Base-by-base conservation (phyloP, 2,797 vertebrate species). In the Pseudopleuronectes americanus region DNA sequence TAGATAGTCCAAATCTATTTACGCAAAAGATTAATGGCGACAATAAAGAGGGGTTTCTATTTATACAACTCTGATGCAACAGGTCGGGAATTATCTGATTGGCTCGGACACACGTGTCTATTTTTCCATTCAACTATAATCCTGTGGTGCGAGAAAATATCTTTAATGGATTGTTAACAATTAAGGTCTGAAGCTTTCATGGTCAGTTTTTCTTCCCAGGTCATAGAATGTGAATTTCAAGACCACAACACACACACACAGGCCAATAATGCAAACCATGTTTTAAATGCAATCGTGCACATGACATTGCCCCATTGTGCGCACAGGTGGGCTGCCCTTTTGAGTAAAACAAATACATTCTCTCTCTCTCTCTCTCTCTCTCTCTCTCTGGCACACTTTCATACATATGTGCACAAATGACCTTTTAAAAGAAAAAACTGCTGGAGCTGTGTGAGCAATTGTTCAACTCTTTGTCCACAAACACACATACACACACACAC, bases 91-190 rank as follows among this genome's bases (percentile, higher is more conserved):
- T 1, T 0, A 52, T 67, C 22, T 47, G 43, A 70, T 10, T 57
- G 71, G 60, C 28, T 53, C 1, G 68, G 33, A 64, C 3, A 5
- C 22, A 16, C 19, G n/a, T 48, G 43, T 4, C 19, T 62, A 0
- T 3, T 63, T 57, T 52, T 36, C 48, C 14, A 52, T 77, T 58
- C 4, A 70, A 54, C 49, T 62, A 2, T 28, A 48, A 38, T 33
- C 36, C 14, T 17, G 24, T 21, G 19, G 43, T 45, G 59, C 19
- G 21, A 58, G 17, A 43, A 75, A 66, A 74, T 47, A 77, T 33
- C 24, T 85, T 79, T 60, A 81, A 56, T 9, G 60, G 41, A 26
- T 6, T 48, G 79, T 81, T 79, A 85, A 81, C 83, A 63, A 72
- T 76, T 65, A 78, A 84, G 2, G 43, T 36, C 61, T 16, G 14